A percentile compares a stretch with the other conserved stretches of the same genome.
phyloP scores from a whole-genome alignment of 1,140 invertebrate species.

The Holotrichia oblita region DNA sequence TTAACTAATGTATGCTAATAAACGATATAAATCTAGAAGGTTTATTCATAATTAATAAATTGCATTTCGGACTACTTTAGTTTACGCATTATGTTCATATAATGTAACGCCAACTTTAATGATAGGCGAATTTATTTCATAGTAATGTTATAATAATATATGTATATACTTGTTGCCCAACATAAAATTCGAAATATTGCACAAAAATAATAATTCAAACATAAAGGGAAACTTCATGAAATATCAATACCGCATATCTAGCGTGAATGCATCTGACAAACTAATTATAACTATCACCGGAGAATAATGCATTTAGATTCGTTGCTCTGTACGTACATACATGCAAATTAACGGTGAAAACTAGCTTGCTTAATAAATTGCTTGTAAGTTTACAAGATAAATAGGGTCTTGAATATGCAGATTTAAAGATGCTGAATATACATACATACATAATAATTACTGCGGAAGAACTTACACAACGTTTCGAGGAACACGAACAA shows the following conservation, averaged over 20 bases:
- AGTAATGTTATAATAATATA: too few relatives aligned
- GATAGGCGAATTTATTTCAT: too few relatives aligned
- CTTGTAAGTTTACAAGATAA: conserved; percentile 7
- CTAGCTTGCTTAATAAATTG: not conserved
- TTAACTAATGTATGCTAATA: too few relatives aligned
- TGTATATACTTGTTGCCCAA: too few relatives aligned
- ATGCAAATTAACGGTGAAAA: not conserved
- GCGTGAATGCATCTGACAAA: not conserved
- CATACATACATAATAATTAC: not conserved
- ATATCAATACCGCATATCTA: not conserved
- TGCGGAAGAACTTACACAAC: not conserved
- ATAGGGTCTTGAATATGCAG: not conserved
- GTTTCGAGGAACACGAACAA: not conserved
- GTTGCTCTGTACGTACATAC: not conserved
- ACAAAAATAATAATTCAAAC: not conserved
- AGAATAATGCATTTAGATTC: not conserved
- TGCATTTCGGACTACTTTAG: too few relatives aligned
- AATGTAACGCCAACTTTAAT: too few relatives aligned
- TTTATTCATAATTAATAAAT: too few relatives aligned
- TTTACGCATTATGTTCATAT: too few relatives aligned
- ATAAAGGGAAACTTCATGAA: not conserved
- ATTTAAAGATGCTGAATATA: not conserved
- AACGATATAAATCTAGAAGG: too few relatives aligned
- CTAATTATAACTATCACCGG: not conserved
- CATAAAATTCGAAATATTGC: not conserved